These are phyloP conservation scores for Alloscopus bannaensis DNA, from an alignment of 2,888 invertebrate genomes.

Conservation along the genomic window DNA sequence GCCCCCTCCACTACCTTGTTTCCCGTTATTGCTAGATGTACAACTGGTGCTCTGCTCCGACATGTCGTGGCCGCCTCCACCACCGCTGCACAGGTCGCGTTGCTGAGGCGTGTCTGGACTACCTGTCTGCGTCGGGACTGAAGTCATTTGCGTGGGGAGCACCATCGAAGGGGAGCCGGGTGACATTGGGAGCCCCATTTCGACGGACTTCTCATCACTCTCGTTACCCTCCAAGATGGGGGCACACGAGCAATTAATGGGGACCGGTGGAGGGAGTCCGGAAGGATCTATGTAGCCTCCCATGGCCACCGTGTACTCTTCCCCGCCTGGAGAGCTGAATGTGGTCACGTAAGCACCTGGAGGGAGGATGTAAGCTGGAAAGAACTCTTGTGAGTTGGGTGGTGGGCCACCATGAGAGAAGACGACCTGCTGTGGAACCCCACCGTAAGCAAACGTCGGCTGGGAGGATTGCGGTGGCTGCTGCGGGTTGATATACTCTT, in stretches of 20 bases:
- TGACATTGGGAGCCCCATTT: conserved; percentile 28
- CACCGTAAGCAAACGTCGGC: conserved; percentile 54
- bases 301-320: conserved; percentile 64
- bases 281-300: conserved; percentile 48
- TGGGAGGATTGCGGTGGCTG: conserved; percentile 38
- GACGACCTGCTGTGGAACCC: conserved; percentile 58
- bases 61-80: conserved; percentile 12
- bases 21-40: conserved; percentile 49
- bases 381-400: conserved; percentile 61
- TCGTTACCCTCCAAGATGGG: conserved; percentile 68
- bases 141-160: conserved; percentile 74
- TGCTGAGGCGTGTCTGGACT: conserved; percentile 35
- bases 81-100: neutral
- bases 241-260: conserved; percentile 59
- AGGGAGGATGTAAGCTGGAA: conserved; percentile 66
- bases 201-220: conserved; percentile 56
- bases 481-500: conserved; percentile 71
- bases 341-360: conserved; percentile 66
- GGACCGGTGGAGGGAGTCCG: conserved; percentile 41
- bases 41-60: conserved; percentile 14
- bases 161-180: conserved; percentile 30
- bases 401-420: conserved; percentile 56
- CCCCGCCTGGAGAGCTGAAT: conserved; percentile 62
- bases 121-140: conserved; percentile 57
- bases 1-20: conserved; percentile 31